A percentile compares a stretch with the other conserved stretches of the same genome.
These are phyloP conservation scores for Drosophila rellima DNA, from an alignment of 2,888 invertebrate species.

Conservation along the genomic window DNA sequence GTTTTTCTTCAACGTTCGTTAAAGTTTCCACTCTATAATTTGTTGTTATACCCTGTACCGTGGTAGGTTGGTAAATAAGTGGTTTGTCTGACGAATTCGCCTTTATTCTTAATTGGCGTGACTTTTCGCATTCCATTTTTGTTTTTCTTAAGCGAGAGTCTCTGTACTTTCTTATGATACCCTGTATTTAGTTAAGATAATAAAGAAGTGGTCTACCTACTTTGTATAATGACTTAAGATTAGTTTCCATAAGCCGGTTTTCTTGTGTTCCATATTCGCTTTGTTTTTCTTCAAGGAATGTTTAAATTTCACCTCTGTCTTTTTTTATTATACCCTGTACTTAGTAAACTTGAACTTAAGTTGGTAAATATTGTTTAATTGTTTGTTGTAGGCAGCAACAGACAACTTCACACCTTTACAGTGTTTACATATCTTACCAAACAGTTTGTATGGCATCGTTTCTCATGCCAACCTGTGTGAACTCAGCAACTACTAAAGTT, in stretches of 20 bases:
- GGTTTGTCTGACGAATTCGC: neutral
- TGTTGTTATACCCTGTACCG: conserved; percentile 13
- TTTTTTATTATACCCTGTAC: neutral
- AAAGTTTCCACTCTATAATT: conserved; percentile 12
- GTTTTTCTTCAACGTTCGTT: conserved; percentile 5
- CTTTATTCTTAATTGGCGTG: neutral
- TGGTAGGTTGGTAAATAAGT: neutral
- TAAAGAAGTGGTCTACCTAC: neutral
- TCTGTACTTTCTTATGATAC: neutral
- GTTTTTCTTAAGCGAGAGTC: neutral
- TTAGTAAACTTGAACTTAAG: neutral
- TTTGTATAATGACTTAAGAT: no score
- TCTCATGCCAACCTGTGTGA: neutral
- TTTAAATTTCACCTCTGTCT: neutral
- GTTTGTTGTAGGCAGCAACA: neutral
- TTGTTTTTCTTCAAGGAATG: neutral
- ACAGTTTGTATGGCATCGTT: neutral
- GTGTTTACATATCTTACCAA: neutral
- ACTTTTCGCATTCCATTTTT: neutral
- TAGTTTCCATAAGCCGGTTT: no score
- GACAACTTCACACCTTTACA: conserved; percentile 1
- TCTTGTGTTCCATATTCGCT: no score
- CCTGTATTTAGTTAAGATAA: neutral
- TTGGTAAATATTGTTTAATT: conserved; percentile 3
- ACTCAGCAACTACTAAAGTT: conserved; percentile 3